Conservation (phyloP, 2,797 vertebrate genomes). For the Parauchenoglanis punctatus region DNA sequence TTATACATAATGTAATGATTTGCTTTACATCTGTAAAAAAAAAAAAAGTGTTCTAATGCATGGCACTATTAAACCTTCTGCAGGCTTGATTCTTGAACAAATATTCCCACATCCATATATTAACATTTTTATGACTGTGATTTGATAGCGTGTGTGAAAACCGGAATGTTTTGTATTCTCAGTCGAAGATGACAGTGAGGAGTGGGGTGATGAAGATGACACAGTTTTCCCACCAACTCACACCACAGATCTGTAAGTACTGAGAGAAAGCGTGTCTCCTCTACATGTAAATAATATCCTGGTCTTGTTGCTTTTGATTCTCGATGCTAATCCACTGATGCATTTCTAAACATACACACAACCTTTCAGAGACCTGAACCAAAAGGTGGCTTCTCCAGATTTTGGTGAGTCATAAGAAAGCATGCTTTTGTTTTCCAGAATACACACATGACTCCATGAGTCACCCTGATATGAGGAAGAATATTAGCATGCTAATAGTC, state of each 20-base stretch:
- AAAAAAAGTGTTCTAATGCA: neutral
- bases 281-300: neutral
- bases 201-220: constrained; percentile 78
- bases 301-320: neutral
- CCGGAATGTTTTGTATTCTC: constrained; percentile 28
- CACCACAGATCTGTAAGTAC: constrained; percentile 60
- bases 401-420: constrained; percentile 63
- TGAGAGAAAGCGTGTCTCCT: neutral
- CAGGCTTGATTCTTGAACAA: neutral
- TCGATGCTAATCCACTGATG: neutral
- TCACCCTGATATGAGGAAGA: constrained; percentile 9
- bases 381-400: constrained; percentile 65
- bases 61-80: neutral
- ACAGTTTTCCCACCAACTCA: constrained; percentile 49
- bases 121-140: neutral
- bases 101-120: neutral
- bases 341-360: neutral
- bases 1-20: neutral
- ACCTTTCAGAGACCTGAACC: constrained; percentile 62
- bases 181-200: constrained; percentile 80
- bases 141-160: neutral
- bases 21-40: neutral
- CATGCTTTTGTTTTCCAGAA: neutral
- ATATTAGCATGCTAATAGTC: neutral
- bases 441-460: neutral